Evolutionary conservation across 2,888 invertebrate genomes (phyloP).

Genomic region (Zootermopsis nevadensis): DNA sequence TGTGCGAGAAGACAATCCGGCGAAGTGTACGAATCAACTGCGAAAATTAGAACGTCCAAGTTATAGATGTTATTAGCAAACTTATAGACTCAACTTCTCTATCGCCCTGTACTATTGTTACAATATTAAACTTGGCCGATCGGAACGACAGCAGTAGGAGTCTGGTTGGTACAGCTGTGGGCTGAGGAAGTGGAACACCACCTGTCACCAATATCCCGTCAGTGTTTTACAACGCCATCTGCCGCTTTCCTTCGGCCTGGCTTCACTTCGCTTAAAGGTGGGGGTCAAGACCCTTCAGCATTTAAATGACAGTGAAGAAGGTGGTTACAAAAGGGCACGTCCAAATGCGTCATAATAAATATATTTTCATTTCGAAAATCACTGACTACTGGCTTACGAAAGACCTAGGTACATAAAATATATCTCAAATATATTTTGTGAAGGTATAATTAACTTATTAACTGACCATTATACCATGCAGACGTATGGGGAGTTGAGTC

Average conservation of each 20-base stretch:
- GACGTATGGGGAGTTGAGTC: no score
- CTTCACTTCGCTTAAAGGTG: no score
- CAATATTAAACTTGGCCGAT: not conserved
- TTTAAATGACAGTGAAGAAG: not conserved
- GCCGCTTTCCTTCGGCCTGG: not conserved
- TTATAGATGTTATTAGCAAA: not conserved
- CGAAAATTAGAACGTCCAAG: no score
- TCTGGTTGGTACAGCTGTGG: slow-evolving; percentile 11
- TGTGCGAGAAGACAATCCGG: no score
- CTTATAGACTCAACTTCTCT: not conserved
- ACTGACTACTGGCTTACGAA: no score
- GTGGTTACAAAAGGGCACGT: not conserved
- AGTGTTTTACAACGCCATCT: not conserved
- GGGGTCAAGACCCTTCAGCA: not conserved
- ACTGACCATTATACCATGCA: no score
- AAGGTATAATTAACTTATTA: no score
- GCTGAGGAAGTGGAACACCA: slow-evolving; percentile 17
- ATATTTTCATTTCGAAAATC: no score
- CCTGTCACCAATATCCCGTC: slow-evolving; percentile 1
- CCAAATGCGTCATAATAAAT: not conserved
- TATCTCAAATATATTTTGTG: no score
- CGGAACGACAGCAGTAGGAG: slow-evolving; percentile 10
- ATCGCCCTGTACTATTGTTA: not conserved
- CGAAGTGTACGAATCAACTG: no score
- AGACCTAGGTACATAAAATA: no score